Percentiles rank a stretch among this genome's conserved stretches.
Evolutionary conservation across 2,888 invertebrate genomes (phyloP).

Genomic region (Holacanthella duospinosa): DNA sequence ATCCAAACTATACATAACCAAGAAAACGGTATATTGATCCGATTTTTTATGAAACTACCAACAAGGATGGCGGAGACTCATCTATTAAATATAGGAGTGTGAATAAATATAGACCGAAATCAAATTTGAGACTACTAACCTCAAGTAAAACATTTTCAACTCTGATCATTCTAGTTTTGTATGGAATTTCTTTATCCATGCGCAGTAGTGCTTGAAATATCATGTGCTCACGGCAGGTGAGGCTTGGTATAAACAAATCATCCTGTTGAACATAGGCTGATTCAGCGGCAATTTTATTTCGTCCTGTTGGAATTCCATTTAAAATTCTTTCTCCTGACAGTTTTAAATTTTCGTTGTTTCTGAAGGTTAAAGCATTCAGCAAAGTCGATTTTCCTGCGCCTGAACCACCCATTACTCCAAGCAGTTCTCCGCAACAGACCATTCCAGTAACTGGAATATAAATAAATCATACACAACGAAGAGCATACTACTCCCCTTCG

Average conservation of each 20-base stretch:
- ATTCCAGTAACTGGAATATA: constrained; percentile 82
- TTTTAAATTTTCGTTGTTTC: constrained; percentile 53
- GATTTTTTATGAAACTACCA: too few relatives aligned
- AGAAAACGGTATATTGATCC: too few relatives aligned
- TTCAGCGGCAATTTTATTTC: constrained; percentile 58
- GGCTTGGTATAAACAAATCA: constrained; percentile 88
- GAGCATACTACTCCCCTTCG: constrained; percentile 77
- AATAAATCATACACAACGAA: constrained; percentile 88
- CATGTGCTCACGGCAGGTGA: constrained; percentile 47
- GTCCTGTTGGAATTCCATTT: constrained; percentile 63
- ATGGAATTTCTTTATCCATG: constrained; percentile 66
- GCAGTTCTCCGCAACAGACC: too few relatives aligned
- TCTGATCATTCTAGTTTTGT: constrained; percentile 59
- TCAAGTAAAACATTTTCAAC: constrained; percentile 79
- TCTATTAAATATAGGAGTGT: too few relatives aligned
- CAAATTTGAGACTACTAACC: too few relatives aligned
- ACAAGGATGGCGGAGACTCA: too few relatives aligned
- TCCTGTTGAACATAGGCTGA: constrained; percentile 91
- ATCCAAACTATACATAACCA: too few relatives aligned
- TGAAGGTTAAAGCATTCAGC: too few relatives aligned
- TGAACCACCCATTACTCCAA: too few relatives aligned
- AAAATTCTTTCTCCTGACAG: constrained; percentile 52
- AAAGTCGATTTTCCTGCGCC: too few relatives aligned
- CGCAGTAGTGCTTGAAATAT: constrained; percentile 64
- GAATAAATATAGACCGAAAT: too few relatives aligned